These are phyloP conservation scores for Myotis planiceps DNA, from an alignment of 2,797 vertebrate genomes.

Conservation along the genomic window DNA sequence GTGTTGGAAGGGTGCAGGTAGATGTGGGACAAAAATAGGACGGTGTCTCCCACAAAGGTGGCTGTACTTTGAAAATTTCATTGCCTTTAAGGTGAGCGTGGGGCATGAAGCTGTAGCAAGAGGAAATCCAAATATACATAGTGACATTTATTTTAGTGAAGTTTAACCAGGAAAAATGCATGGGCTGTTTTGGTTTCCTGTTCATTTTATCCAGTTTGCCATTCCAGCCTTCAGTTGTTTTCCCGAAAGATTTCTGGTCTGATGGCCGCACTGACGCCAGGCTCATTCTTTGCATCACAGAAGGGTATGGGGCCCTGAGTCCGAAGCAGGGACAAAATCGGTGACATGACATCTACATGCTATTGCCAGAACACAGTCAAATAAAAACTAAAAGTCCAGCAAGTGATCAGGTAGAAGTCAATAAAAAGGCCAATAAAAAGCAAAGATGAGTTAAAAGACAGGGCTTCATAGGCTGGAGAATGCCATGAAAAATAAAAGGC, in stretches of 20 bases:
- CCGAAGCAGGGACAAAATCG: not conserved
- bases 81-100: fast-evolving
- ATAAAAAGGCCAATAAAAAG: slow-evolving; percentile 70
- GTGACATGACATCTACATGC: not conserved
- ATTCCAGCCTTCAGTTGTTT: not conserved
- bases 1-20: not conserved
- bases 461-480: not conserved
- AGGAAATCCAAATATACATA: not conserved
- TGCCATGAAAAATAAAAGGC: slow-evolving; percentile 25
- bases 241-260: not conserved
- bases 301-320: not conserved
- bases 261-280: fast-evolving
- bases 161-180: not conserved
- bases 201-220: not conserved
- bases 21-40: not conserved
- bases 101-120: not conserved
- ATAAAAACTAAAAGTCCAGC: slow-evolving; percentile 70
- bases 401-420: slow-evolving; percentile 65
- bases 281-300: not conserved
- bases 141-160: not conserved
- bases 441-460: slow-evolving; percentile 11
- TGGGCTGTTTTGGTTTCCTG: not conserved
- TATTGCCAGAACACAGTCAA: not conserved
- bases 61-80: too few relatives aligned
- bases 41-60: fast-evolving